A percentile compares a stretch with the other conserved stretches of the same genome.
phyloP scores from a whole-genome alignment of 2,888 invertebrate genomes.

The Meloe dianella region DNA sequence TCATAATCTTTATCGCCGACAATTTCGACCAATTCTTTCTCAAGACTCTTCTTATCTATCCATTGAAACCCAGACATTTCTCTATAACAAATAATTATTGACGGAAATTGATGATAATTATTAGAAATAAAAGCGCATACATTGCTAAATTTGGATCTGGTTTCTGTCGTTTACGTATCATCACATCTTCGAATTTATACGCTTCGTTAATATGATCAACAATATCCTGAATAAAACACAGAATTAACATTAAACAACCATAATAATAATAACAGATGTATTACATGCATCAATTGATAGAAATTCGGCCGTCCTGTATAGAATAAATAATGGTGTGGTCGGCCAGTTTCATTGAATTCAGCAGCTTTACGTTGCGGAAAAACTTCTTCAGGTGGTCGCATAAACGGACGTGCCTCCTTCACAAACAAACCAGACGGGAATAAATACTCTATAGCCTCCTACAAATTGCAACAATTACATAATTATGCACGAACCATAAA shows the following conservation, averaged over 20 bases:
- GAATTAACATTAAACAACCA: slow-evolving; percentile 5
- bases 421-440: slow-evolving; percentile 94
- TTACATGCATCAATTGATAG: slow-evolving; percentile 81
- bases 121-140: slow-evolving; percentile 56
- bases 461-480: slow-evolving; percentile 40
- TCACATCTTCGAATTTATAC: slow-evolving; percentile 73
- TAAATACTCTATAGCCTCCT: slow-evolving; percentile 91
- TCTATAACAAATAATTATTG: slow-evolving; percentile 54
- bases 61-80: slow-evolving; percentile 66
- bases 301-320: slow-evolving; percentile 90
- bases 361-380: slow-evolving; percentile 85
- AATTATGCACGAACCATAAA: slow-evolving; percentile 11
- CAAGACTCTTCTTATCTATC: slow-evolving; percentile 71
- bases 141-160: slow-evolving; percentile 68
- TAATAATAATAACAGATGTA: slow-evolving; percentile 41
- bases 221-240: slow-evolving; percentile 65
- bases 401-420: slow-evolving; percentile 81
- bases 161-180: slow-evolving; percentile 67
- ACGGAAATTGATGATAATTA: slow-evolving; percentile 24
- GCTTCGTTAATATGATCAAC: slow-evolving; percentile 71
- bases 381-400: slow-evolving; percentile 90
- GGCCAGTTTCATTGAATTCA: slow-evolving; percentile 88
- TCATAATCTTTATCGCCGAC: slow-evolving; percentile 74
- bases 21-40: slow-evolving; percentile 69
- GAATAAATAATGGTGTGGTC: slow-evolving; percentile 90